Conservation (phyloP, 2,113 vertebrate species). For the Alectura lathami region DNA sequence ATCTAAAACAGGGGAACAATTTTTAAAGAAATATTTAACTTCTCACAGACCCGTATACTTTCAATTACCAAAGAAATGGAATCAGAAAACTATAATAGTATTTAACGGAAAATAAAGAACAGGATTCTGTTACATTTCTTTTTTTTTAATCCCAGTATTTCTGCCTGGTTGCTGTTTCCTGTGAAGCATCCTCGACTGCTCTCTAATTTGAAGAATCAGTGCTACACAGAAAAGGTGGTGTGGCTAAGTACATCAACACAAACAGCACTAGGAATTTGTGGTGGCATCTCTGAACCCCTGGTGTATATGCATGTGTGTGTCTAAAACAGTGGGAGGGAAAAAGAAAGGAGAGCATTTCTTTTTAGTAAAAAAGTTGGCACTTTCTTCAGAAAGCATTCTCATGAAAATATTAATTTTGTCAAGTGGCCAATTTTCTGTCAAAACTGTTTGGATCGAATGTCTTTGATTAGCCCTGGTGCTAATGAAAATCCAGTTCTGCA, state of each 20-base stretch:
- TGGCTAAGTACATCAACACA: neutral
- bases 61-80: neutral
- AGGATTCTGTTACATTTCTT: neutral
- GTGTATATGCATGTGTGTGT: no score
- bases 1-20: neutral
- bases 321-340: neutral
- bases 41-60: neutral
- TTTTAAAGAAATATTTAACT: neutral
- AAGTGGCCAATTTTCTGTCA: neutral
- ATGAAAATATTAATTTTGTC: conserved; percentile 19
- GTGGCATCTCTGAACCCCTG: neutral
- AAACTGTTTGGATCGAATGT: neutral
- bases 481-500: neutral
- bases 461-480: neutral
- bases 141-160: neutral
- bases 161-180: neutral
- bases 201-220: neutral
- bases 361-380: neutral
- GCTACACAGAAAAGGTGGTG: neutral
- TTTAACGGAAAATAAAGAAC: neutral
- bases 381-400: neutral
- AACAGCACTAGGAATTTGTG: neutral
- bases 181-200: neutral
- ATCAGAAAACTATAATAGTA: neutral
- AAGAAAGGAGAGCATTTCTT: neutral